Conservation (phyloP, 2,797 vertebrate genomes). For the Argya squamiceps region DNA sequence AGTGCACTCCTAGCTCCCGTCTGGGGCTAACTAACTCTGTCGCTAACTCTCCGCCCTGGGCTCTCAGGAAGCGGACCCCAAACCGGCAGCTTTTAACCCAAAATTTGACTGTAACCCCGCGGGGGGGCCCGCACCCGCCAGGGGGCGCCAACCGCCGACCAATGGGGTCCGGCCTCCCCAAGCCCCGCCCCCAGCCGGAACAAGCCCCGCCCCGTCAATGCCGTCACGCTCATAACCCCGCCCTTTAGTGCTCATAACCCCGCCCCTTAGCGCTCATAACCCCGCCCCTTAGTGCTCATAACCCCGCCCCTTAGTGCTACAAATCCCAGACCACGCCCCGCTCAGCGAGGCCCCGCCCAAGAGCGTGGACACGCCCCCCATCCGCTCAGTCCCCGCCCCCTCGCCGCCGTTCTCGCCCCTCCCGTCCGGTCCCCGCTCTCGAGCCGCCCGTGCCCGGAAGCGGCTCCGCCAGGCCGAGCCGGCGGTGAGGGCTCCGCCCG, state of each 20-base stretch:
- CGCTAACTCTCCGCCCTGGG: rapidly evolving
- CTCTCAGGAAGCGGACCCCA: too few relatives aligned
- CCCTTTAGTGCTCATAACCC: too few relatives aligned
- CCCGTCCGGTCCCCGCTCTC: background rate
- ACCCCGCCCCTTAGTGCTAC: rapidly evolving
- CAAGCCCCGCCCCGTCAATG: rapidly evolving
- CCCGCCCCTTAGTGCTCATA: rapidly evolving
- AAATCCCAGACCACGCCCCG: too few relatives aligned
- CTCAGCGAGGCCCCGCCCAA: rapidly evolving
- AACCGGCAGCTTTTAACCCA: background rate
- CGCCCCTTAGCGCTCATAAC: rapidly evolving
- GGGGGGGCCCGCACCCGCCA: rapidly evolving
- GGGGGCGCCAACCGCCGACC: background rate
- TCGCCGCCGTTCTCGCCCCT: rapidly evolving
- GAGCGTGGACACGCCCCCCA: rapidly evolving
- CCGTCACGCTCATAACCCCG: rapidly evolving
- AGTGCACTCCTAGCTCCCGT: background rate
- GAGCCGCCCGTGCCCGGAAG: background rate
- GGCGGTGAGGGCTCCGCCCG: background rate
- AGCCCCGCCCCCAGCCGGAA: rapidly evolving
- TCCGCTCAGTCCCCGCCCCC: background rate
- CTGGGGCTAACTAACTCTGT: background rate
- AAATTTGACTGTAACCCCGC: background rate
- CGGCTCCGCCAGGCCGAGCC: background rate
- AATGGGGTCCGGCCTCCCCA: rapidly evolving